Percentiles rank a stretch among this genome's conserved stretches.
Evolutionary conservation across 2,113 vertebrate species (phyloP).

Genomic region (Peucedramus taeniatus): DNA sequence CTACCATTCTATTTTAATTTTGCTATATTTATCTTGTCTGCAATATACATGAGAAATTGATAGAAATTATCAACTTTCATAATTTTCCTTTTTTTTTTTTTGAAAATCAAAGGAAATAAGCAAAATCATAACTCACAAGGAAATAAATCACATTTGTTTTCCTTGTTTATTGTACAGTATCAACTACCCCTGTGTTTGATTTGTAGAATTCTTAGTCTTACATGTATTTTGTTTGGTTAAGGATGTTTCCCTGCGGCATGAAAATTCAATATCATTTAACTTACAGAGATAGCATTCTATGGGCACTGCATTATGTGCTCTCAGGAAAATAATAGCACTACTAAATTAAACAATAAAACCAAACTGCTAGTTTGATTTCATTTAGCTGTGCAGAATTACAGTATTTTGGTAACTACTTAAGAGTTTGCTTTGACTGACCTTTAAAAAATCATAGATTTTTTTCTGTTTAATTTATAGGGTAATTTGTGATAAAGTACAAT

Average conservation of each 20-base stretch:
- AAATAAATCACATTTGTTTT: neutral
- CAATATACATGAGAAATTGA: conserved; percentile 24
- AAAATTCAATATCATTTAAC: neutral
- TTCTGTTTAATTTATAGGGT: neutral
- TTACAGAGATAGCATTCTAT: neutral
- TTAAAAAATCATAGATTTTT: neutral
- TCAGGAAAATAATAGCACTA: neutral
- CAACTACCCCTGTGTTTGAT: neutral
- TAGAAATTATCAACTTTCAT: conserved; percentile 9
- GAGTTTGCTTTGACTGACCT: neutral
- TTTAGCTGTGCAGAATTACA: neutral
- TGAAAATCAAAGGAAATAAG: neutral
- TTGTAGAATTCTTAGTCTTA: neutral
- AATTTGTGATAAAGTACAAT: neutral
- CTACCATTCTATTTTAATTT: conserved; percentile 2
- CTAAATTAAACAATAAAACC: conserved; percentile 28
- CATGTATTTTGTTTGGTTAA: neutral
- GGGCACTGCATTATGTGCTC: conserved; percentile 1
- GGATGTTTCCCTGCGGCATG: neutral
- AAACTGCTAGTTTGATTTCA: conserved; percentile 13
- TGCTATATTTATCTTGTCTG: neutral
- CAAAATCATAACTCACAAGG: neutral
- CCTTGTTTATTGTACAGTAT: neutral
- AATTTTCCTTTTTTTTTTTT: neutral
- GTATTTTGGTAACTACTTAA: neutral